These are phyloP conservation scores for Asobara japonica DNA, from an alignment of 1,140 invertebrate genomes.

Conservation along the genomic window DNA sequence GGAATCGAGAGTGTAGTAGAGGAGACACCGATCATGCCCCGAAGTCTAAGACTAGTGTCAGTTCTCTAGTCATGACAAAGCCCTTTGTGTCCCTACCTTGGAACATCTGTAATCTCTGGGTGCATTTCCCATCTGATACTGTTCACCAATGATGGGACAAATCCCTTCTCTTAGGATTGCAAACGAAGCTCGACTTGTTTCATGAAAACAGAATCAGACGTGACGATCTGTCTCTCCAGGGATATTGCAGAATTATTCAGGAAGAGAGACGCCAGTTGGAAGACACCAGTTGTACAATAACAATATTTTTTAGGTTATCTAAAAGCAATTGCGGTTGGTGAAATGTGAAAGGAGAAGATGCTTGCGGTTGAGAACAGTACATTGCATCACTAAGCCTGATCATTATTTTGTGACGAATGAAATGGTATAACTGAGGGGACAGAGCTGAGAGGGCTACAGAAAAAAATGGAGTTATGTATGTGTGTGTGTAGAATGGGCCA, in stretches of 20 bases:
- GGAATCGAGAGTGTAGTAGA: not conserved
- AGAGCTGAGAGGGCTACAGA: no score
- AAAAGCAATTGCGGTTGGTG: not conserved
- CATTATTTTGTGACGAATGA: no score
- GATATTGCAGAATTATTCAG: not conserved
- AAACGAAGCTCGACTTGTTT: not conserved
- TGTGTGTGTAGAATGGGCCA: no score
- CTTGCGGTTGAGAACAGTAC: no score
- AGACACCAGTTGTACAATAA: not conserved
- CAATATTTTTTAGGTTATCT: not conserved
- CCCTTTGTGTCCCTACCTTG: not conserved
- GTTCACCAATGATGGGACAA: not conserved
- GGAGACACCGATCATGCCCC: not conserved
- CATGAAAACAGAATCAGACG: not conserved
- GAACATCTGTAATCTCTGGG: slow-evolving; percentile 13
- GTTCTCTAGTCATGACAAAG: not conserved
- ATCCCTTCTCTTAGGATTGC: not conserved
- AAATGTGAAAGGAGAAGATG: not conserved
- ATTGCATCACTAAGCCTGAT: no score
- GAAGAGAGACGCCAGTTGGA: not conserved
- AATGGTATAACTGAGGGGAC: no score
- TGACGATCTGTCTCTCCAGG: not conserved
- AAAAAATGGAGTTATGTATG: no score
- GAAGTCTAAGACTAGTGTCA: not conserved
- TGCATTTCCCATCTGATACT: not conserved